Conservation (phyloP, 2,797 vertebrate species). For the Paratrypauchen microcephalus region DNA sequence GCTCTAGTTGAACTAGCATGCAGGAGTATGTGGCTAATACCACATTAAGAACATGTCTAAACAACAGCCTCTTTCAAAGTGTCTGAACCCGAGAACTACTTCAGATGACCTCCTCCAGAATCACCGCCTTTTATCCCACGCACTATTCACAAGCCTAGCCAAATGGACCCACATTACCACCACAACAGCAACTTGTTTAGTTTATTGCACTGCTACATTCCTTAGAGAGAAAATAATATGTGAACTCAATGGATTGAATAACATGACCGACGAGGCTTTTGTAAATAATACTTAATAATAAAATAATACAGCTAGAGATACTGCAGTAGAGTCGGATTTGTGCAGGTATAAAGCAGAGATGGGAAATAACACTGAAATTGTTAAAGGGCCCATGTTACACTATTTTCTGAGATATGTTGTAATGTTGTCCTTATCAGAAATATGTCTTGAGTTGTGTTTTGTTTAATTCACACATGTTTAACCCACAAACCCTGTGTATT, state of each 20-base stretch:
- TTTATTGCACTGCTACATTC: slow-evolving; percentile 12
- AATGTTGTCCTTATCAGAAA: no score
- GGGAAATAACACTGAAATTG: not conserved
- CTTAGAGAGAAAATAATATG: not conserved
- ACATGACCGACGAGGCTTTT: not conserved
- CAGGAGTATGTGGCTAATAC: slow-evolving; percentile 9
- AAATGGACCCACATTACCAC: slow-evolving; percentile 5
- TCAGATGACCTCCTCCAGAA: slow-evolving; percentile 17
- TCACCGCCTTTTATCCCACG: slow-evolving; percentile 7
- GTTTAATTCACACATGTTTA: no score
- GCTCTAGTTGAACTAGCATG: slow-evolving; percentile 19
- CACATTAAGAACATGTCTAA: slow-evolving; percentile 21
- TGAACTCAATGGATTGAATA: not conserved
- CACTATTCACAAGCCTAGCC: slow-evolving; percentile 4
- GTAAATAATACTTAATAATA: not conserved
- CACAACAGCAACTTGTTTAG: not conserved
- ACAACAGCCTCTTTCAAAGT: slow-evolving; percentile 6
- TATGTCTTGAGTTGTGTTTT: no score
- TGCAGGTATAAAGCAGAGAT: not conserved
- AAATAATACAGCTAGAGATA: not conserved
- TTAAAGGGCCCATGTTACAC: no score
- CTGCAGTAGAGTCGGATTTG: not conserved
- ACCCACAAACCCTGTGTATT: no score
- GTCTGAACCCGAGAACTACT: not conserved
- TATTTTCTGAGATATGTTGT: no score